Base-by-base conservation (phyloP, 1,140 invertebrate species). In the Ceratosolen fusciceps region DNA sequence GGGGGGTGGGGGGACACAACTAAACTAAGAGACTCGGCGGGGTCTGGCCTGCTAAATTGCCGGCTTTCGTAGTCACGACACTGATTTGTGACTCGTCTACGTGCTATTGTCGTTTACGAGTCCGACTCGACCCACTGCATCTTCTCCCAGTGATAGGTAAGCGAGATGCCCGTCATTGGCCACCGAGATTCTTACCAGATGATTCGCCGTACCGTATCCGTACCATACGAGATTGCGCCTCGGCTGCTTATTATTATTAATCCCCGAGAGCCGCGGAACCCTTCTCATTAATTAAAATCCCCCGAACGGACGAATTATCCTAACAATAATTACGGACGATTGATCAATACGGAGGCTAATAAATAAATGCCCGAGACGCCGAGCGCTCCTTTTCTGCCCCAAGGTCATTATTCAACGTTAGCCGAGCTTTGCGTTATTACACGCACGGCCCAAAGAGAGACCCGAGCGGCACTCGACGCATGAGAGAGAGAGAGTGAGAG, bases 91-190 rank as follows among this genome's bases (percentile, higher is more conserved):
- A 47, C 65, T 24, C 49, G 49, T 2, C n/a, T n/a, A 9, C 47
- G n/a, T 26, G 9, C 70, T 43, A 10, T 37, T 26, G 34, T 24
- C 54, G n/a, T 43, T 43, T 24, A 24, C 24, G 39, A 70, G 19
- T 54, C 67, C 58, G 71, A 77, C 71, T 47, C 39, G 47, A 29
- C 58, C 58, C 56, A 29, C 60, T 58, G 58, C 7, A 68, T 58
- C 67, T n/a, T 77, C 65, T 77, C 71, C 14, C 75, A 77, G 75
- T 65, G 70, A 77, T 43, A 67, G n/a, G n/a, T n/a, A n/a, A n/a
- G n/a, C n/a, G n/a, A n/a, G n/a, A n/a, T n/a, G n/a, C n/a, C n/a
- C n/a, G n/a, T n/a, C 71, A 71, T 26, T 5, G 31, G 21, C 58
- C 1, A n/a, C n/a, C n/a, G n/a, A n/a, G n/a, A n/a, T n/a, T n/a